Percentiles rank a stretch among this genome's conserved stretches.
phyloP scores from a whole-genome alignment of 2,888 invertebrate genomes.

The Erpobdella octoculata region DNA sequence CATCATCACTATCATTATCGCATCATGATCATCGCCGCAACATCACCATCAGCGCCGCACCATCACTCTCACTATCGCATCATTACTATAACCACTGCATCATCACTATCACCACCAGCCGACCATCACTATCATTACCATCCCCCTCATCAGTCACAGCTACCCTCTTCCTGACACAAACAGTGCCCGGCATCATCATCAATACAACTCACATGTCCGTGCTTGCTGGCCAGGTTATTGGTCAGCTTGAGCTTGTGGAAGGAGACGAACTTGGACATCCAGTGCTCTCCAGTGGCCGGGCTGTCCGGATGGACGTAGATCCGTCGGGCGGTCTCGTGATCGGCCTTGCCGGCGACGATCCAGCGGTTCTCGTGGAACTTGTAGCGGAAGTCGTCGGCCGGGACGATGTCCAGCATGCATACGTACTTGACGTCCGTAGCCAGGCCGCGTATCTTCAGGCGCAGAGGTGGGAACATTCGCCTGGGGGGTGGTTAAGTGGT shows the following conservation, averaged over 20 bases:
- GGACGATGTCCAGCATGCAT: slow-evolving; percentile 70
- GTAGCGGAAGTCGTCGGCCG: slow-evolving; percentile 66
- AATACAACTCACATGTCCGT: slow-evolving; percentile 59
- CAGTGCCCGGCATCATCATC: background rate
- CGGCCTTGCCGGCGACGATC: slow-evolving; percentile 73
- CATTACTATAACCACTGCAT: background rate
- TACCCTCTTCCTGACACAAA: no score
- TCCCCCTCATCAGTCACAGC: background rate
- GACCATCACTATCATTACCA: background rate
- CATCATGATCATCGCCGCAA: background rate
- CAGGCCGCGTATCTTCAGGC: slow-evolving; percentile 67
- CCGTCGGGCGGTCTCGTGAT: slow-evolving; percentile 67
- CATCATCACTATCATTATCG: slow-evolving; percentile 15
- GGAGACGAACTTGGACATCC: slow-evolving; percentile 72
- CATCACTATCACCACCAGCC: background rate
- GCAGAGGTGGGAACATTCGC: slow-evolving; percentile 84
- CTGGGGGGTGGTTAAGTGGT: slow-evolving; percentile 56
- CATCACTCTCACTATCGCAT: background rate
- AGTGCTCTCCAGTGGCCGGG: slow-evolving; percentile 74
- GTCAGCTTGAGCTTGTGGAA: slow-evolving; percentile 80
- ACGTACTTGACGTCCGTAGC: slow-evolving; percentile 74
- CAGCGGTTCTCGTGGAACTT: slow-evolving; percentile 73
- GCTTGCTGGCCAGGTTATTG: slow-evolving; percentile 71
- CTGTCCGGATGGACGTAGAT: slow-evolving; percentile 79
- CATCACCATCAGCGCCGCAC: background rate